These are phyloP conservation scores for Habroteleia sp. DNA, from an alignment of 2,888 invertebrate genomes.

Conservation along the genomic window DNA sequence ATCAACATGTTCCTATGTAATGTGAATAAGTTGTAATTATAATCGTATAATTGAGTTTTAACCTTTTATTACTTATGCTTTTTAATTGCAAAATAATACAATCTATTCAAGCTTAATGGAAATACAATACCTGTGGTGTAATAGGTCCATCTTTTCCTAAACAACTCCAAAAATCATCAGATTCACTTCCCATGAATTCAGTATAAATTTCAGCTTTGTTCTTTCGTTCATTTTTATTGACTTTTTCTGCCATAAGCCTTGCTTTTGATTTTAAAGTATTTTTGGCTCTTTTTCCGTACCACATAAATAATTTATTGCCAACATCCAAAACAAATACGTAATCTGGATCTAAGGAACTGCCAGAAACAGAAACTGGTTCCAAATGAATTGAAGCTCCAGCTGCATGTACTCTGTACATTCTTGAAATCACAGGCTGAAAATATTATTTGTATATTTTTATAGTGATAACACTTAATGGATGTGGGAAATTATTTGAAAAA, in stretches of 20 bases:
- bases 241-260: conserved; percentile 96
- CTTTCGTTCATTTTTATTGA: conserved; percentile 99
- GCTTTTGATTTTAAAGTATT: conserved; percentile 94
- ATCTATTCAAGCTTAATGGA: no score
- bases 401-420: conserved; percentile 94
- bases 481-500: no score
- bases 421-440: conserved; percentile 88
- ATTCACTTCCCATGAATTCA: conserved; percentile 91
- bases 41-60: no score
- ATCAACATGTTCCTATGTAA: conserved; percentile 89
- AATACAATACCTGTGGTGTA: conserved; percentile 78
- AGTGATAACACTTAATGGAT: no score
- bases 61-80: no score
- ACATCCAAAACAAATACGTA: conserved; percentile 96
- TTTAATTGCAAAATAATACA: no score
- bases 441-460: conserved; percentile 12
- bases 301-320: conserved; percentile 92
- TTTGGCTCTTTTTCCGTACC: conserved; percentile 94
- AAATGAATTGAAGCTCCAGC: conserved; percentile 93
- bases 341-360: conserved; percentile 91
- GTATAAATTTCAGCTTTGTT: conserved; percentile 94
- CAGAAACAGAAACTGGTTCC: conserved; percentile 90
- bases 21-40: no score
- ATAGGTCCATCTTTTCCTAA: conserved; percentile 83
- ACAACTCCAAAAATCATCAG: conserved; percentile 90